phyloP scores from a whole-genome alignment of 2,113 vertebrate genomes.

The Leucopternis melanops region DNA sequence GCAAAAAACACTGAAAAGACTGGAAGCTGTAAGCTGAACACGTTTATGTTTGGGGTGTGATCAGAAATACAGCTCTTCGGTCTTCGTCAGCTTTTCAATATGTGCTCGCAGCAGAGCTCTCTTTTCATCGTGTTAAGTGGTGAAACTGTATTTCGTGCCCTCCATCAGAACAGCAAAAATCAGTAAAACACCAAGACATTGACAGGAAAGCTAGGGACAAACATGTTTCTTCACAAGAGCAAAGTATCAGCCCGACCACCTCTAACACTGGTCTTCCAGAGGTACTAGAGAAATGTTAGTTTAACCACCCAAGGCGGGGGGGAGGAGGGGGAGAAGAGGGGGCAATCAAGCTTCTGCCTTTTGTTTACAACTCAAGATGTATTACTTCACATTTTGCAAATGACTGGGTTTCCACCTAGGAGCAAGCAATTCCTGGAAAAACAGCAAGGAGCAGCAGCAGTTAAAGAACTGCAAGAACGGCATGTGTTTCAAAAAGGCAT shows the following conservation, averaged over 20 bases:
- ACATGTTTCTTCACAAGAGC: neutral
- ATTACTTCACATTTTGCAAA: neutral
- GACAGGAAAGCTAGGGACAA: neutral
- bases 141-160: neutral
- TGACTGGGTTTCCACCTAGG: neutral
- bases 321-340: too few species aligned
- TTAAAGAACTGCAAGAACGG: neutral
- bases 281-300: neutral
- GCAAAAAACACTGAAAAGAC: neutral
- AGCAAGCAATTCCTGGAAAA: neutral
- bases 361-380: neutral
- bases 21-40: accelerated
- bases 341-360: neutral
- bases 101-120: accelerated
- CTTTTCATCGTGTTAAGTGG: accelerated
- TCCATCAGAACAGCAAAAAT: neutral
- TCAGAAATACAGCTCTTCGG: neutral
- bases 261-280: neutral
- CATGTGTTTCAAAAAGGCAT: neutral
- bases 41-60: neutral
- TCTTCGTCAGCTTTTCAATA: neutral
- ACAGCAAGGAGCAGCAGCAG: neutral
- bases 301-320: neutral
- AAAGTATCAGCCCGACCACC: neutral
- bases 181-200: neutral